Percentiles rank a stretch among this genome's conserved stretches.
These are phyloP conservation scores for Polypedilum vanderplanki DNA, from an alignment of 1,140 invertebrate species.

Conservation along the genomic window DNA sequence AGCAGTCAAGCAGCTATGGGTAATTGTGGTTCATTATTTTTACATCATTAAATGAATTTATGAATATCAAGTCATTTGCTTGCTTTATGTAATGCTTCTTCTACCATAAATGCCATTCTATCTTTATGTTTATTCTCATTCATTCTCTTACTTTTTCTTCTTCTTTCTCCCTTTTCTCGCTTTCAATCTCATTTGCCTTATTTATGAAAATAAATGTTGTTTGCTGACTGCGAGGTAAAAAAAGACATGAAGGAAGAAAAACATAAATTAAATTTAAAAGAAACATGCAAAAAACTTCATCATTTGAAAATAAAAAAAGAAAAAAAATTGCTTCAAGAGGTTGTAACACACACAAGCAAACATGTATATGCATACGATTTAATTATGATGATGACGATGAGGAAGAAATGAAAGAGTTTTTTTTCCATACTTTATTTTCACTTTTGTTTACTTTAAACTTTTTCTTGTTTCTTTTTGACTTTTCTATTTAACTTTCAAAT, in stretches of 20 bases:
- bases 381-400: no score
- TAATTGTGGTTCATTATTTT: conserved; percentile 8
- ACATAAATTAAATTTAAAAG: conserved; percentile 9
- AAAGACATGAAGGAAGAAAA: background rate
- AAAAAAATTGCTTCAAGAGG: no score
- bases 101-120: background rate
- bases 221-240: background rate
- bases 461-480: no score
- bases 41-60: conserved; percentile 9
- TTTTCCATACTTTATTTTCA: no score
- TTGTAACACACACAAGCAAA: no score
- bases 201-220: background rate
- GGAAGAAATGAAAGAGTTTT: no score
- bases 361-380: no score
- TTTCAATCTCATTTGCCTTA: background rate
- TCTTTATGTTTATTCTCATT: background rate
- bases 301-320: no score
- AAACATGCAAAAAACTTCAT: background rate
- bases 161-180: background rate
- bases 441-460: no score
- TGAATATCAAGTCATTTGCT: background rate
- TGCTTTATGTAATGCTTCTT: background rate
- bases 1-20: background rate
- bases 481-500: no score
- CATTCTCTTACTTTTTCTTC: background rate